phyloP scores from a whole-genome alignment of 2,888 invertebrate genomes.

The Ernsta delagoae region DNA sequence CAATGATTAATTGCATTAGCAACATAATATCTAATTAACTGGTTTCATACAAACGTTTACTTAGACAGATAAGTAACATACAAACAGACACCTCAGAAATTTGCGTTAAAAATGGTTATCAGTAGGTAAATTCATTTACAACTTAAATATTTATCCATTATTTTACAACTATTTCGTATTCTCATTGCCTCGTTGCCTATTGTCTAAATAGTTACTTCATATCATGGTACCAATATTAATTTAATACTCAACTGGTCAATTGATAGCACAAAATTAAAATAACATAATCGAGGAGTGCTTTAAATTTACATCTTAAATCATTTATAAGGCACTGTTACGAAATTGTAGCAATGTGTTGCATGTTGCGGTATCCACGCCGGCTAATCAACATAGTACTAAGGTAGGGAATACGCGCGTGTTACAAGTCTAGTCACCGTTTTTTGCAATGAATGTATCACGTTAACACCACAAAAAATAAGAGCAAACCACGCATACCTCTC shows the following conservation, averaged over 20 bases:
- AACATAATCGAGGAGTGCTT: slow-evolving; percentile 35
- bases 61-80: no score
- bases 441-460: slow-evolving; percentile 43
- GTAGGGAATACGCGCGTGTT: slow-evolving; percentile 40
- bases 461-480: slow-evolving; percentile 54
- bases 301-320: slow-evolving; percentile 42
- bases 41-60: slow-evolving; percentile 18
- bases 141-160: no score
- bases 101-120: background rate
- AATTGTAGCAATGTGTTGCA: slow-evolving; percentile 34
- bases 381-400: slow-evolving; percentile 49
- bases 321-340: slow-evolving; percentile 41
- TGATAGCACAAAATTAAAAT: slow-evolving; percentile 35
- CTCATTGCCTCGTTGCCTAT: no score
- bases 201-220: no score
- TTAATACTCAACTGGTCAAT: no score
- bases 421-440: slow-evolving; percentile 44
- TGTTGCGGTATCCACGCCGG: slow-evolving; percentile 62
- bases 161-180: no score
- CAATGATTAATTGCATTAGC: slow-evolving; percentile 32
- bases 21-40: slow-evolving; percentile 30
- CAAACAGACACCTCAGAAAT: no score
- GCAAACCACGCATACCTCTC: slow-evolving; percentile 49
- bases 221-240: no score
- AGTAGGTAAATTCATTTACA: no score